A percentile compares a stretch with the other conserved stretches of the same genome.
Conservation (phyloP, 1,140 invertebrate species). For the Cryptotermes secundus region DNA sequence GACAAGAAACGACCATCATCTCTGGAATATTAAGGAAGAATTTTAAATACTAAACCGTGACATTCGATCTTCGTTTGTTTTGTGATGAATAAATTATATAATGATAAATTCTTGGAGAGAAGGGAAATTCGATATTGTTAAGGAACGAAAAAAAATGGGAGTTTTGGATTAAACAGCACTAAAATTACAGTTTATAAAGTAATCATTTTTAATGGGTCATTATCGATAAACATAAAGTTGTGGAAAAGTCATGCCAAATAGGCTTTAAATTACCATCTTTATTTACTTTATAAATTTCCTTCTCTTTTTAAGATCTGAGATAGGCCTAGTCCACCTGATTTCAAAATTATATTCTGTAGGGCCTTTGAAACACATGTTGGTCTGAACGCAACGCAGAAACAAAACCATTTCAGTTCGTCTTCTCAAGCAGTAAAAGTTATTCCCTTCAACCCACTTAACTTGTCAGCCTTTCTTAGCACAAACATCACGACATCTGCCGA, state of each 20-base stretch:
- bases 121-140: background rate
- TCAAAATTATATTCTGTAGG: background rate
- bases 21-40: too few relatives aligned
- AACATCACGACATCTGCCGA: background rate
- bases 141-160: background rate
- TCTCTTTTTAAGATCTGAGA: background rate
- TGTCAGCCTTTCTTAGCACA: background rate
- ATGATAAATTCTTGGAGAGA: too few relatives aligned
- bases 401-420: background rate
- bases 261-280: background rate
- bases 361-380: background rate
- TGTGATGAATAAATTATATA: too few relatives aligned
- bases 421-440: background rate
- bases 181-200: background rate
- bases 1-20: too few relatives aligned
- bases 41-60: too few relatives aligned
- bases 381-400: background rate
- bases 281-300: background rate
- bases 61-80: too few relatives aligned
- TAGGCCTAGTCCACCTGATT: background rate
- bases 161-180: background rate
- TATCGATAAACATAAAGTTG: background rate
- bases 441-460: background rate
- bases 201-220: slow-evolving; percentile 2
- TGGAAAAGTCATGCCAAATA: background rate